Conservation (phyloP, 2,888 invertebrate genomes). For the Sylvicola fuscatus region DNA sequence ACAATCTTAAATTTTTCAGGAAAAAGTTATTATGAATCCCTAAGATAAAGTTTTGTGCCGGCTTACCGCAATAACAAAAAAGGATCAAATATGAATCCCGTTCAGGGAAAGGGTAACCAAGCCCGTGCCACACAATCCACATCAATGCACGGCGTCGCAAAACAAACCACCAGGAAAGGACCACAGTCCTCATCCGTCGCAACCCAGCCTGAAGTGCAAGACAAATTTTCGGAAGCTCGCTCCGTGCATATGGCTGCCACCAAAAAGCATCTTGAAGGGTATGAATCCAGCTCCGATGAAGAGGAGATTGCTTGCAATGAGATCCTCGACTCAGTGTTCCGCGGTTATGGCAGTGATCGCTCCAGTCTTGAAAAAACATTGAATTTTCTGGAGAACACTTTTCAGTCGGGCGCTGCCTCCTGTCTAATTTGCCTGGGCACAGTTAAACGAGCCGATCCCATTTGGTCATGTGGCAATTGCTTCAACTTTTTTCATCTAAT, state of each 20-base stretch:
- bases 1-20: too few relatives aligned
- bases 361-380: slow-evolving; percentile 37
- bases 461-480: slow-evolving; percentile 76
- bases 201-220: not conserved
- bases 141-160: not conserved
- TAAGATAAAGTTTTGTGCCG: too few relatives aligned
- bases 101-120: too few relatives aligned
- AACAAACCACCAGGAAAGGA: not conserved
- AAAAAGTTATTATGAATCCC: too few relatives aligned
- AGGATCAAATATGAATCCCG: too few relatives aligned
- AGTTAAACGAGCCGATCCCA: slow-evolving; percentile 56
- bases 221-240: slow-evolving; percentile 26
- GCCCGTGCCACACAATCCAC: too few relatives aligned
- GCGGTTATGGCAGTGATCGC: slow-evolving; percentile 27
- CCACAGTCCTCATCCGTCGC: not conserved
- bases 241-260: slow-evolving; percentile 28
- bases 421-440: slow-evolving; percentile 83
- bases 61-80: too few relatives aligned
- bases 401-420: slow-evolving; percentile 58
- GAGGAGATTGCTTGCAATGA: slow-evolving; percentile 12
- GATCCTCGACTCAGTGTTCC: slow-evolving; percentile 26
- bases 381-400: slow-evolving; percentile 53
- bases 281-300: slow-evolving; percentile 32
- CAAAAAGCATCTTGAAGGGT: slow-evolving; percentile 27
- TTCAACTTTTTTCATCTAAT: slow-evolving; percentile 67